Evolutionary conservation across 1,140 invertebrate species (phyloP), one percentile per base, ranked within the genome.

Genomic region (Nixonia krombeini): DNA sequence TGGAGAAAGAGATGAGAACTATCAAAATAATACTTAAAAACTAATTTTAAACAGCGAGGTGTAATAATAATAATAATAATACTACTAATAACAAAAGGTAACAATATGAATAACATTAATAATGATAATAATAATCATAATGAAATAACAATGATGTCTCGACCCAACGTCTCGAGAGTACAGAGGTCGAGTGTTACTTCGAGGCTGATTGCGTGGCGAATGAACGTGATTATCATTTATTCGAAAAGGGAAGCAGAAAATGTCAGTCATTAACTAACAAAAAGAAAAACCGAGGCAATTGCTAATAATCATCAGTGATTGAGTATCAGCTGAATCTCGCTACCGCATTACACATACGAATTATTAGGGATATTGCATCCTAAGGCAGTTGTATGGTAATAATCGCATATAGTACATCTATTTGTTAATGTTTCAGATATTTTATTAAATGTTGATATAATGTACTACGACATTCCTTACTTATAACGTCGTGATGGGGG

Each of bases 401-500:
- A 62, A 65, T 62, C 74, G 79, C 77, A 78, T 79, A 81, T 80
- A 83, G 75, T 65, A 70, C 44, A 50, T 78, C 76, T 79, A 79
- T 83, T 83, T 81, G 81, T 83, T 83, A 80, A 82, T 82, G 80
- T 83, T 83, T 83, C 80, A 82, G 78, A 83, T 83, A 83, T 78
- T 83, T 83, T 83, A 83, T 83, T 82, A 83, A 82, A 83, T 82
- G 81, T 83, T 83, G 79, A 82, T 81, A 82, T 81, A 80, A 81
- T 82, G 72, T 83, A 82, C 75, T 79, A 79, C 72, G 73, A 83
- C 80, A 83, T 83, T 83, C 80, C 80, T 83, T 82, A 74, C 76
- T 83, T 81, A 61, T 80, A 65, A 70, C 58, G 59, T 56, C 52
- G 63, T 50, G 47, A 53, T 61, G 56, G 63, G 45, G 58, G 55